Conservation (phyloP, 2,888 invertebrate species). For the Eupithecia subfuscata region DNA sequence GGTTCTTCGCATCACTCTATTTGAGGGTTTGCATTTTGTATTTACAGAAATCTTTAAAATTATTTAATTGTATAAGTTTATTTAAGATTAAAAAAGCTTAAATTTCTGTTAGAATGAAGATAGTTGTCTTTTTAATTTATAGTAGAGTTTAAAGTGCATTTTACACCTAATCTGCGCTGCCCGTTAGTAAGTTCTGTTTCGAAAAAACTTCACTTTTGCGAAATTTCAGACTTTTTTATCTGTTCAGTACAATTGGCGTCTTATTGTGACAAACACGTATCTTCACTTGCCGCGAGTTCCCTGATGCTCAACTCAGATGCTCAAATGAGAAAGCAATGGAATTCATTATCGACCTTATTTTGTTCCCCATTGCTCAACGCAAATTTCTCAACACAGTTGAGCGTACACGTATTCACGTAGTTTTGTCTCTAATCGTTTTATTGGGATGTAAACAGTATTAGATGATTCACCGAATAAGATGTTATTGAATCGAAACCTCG, state of each 20-base stretch:
- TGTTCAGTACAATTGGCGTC: neutral
- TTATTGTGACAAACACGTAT: neutral
- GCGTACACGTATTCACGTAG: neutral
- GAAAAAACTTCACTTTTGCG: neutral
- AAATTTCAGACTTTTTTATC: too few species aligned
- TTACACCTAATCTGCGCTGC: accelerated
- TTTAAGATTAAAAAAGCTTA: neutral
- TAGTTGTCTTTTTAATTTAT: neutral
- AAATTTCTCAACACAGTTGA: too few species aligned
- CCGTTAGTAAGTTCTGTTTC: neutral
- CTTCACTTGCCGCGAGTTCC: too few species aligned
- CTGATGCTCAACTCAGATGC: too few species aligned
- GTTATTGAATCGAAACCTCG: slow-evolving; percentile 9
- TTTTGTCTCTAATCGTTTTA: neutral
- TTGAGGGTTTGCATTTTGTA: slow-evolving; percentile 30
- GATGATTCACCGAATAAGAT: neutral
- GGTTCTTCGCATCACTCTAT: slow-evolving; percentile 48
- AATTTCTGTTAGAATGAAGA: neutral
- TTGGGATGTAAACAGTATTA: neutral
- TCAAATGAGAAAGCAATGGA: too few species aligned
- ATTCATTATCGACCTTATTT: too few species aligned
- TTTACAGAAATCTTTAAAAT: slow-evolving; percentile 32
- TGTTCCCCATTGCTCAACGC: too few species aligned
- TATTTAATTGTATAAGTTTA: neutral
- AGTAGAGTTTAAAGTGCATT: neutral